These are phyloP conservation scores for Borostomias antarcticus DNA, from an alignment of 2,797 vertebrate genomes.

Conservation along the genomic window DNA sequence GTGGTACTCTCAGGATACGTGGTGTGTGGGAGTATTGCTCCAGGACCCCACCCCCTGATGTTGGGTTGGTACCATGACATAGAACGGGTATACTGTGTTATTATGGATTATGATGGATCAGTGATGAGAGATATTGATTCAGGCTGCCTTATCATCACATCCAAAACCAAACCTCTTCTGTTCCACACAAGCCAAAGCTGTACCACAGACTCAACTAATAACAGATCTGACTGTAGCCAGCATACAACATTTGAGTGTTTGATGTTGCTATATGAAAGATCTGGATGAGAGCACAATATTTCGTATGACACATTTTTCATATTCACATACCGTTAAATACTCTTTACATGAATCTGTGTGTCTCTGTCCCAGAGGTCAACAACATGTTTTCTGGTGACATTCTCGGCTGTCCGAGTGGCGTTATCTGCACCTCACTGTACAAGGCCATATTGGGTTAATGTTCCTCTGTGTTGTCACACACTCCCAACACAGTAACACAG, in stretches of 20 bases:
- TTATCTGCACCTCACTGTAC: not conserved
- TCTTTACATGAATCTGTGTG: not conserved
- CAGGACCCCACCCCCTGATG: conserved; percentile 33
- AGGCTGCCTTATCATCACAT: conserved; percentile 3
- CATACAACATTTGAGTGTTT: no score
- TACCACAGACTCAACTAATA: no score
- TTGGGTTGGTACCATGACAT: not conserved
- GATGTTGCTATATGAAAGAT: no score
- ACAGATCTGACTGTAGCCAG: no score
- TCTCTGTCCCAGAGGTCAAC: not conserved
- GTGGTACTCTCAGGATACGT: conserved; percentile 13
- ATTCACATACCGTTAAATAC: no score
- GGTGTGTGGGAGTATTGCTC: conserved; percentile 11
- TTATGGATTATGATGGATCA: not conserved
- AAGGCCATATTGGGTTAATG: not conserved
- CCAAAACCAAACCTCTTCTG: no score
- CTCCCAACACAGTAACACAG: not conserved
- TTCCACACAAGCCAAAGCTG: no score
- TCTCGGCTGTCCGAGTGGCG: not conserved
- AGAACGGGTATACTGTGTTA: not conserved
- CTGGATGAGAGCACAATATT: no score
- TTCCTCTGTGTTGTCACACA: not conserved
- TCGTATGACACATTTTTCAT: no score
- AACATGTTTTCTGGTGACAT: not conserved
- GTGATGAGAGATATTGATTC: not conserved